Evolutionary conservation across 2,113 vertebrate species (phyloP).

Genomic region (Ammodytes marinus): DNA sequence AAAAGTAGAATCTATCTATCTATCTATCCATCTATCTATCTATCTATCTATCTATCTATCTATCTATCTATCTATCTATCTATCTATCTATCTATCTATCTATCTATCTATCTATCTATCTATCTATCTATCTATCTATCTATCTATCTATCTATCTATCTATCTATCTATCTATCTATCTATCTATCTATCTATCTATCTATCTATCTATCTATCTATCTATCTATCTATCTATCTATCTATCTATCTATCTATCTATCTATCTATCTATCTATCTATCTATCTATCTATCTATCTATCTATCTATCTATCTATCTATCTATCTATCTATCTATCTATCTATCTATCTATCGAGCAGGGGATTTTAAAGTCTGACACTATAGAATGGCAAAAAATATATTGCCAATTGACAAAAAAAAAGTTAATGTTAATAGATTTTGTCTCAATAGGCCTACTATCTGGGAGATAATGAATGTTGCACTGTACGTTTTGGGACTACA

Average conservation of each 20-base stretch:
- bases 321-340: too few relatives aligned
- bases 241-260: background rate
- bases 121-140: constrained; percentile 18
- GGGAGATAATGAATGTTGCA: background rate
- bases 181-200: too few relatives aligned
- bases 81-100: too few relatives aligned
- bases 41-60: background rate
- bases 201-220: background rate
- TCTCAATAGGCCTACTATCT: background rate
- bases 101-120: background rate
- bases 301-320: background rate
- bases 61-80: background rate
- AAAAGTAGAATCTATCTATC: background rate
- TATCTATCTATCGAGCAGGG: too few relatives aligned
- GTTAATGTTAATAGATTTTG: background rate
- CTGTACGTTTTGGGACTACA: background rate
- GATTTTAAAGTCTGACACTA: background rate
- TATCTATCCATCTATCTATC: constrained; percentile 6
- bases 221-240: constrained; percentile 6
- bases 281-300: constrained; percentile 6
- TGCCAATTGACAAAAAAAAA: background rate
- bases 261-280: background rate
- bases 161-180: background rate
- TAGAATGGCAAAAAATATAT: too few relatives aligned
- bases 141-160: background rate